Evolutionary conservation across 2,113 vertebrate genomes (phyloP).

Genomic region (Rhinopomastus cyanomelas): DNA sequence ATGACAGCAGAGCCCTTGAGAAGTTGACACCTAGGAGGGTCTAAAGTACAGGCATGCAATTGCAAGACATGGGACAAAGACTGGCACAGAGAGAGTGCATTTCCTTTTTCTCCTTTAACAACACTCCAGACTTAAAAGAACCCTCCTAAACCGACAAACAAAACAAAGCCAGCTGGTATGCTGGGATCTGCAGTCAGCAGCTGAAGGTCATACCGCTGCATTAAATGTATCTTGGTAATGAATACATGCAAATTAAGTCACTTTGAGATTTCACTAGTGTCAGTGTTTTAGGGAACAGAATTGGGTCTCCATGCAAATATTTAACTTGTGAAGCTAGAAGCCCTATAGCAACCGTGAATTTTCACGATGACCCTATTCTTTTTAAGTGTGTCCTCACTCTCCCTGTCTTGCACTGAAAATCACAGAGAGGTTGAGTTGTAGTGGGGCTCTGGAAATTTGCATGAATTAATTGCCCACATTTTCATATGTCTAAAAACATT

Average conservation of each 20-base stretch:
- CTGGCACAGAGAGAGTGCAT: rapidly evolving
- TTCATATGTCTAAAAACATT: not conserved
- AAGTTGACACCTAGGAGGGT: not conserved
- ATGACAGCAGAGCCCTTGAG: not conserved
- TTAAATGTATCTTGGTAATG: not conserved
- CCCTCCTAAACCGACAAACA: not conserved
- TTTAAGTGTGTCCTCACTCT: not conserved
- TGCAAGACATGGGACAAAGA: not conserved
- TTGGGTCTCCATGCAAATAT: not conserved
- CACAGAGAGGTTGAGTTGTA: not conserved
- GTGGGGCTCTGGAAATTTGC: not conserved
- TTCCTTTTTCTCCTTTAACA: not conserved
- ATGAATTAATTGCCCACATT: not conserved
- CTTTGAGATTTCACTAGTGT: not conserved
- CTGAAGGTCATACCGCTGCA: not conserved
- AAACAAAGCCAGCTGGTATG: not conserved
- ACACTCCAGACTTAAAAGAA: not conserved
- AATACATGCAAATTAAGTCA: not conserved
- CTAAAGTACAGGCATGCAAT: not conserved
- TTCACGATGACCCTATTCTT: not conserved
- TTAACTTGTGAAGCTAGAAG: not conserved
- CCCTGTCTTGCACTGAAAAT: not conserved
- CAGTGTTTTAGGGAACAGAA: not conserved
- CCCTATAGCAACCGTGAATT: not conserved
- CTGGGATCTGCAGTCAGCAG: not conserved